Base-by-base conservation (phyloP, 2,113 vertebrate species). In the Alectura lathami region DNA sequence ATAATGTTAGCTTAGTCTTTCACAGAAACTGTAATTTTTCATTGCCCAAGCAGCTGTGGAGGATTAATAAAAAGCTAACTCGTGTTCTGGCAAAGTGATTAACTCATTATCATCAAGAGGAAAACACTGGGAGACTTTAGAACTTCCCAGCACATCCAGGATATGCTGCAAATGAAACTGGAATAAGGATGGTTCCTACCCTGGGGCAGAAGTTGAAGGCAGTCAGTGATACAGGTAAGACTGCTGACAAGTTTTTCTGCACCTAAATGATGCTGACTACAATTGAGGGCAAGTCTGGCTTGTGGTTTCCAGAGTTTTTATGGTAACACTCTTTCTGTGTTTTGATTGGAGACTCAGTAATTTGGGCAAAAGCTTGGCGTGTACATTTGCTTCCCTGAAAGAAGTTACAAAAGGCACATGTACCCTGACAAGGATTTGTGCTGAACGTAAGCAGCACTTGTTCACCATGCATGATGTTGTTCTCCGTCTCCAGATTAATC, bases 291-390 rank as follows among this genome's bases (percentile, higher is more conserved):
- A 64, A 40, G n/a, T 27, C 66, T 45, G 13, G 3, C 8, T 34
- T 8, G 0, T 4, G 14, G 9, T 18, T 73, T 3, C 30, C 40
- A 48, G 0, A 0, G 17, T 13, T 70, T 80, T 16, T 22, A 6
- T 17, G 45, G 8, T 42, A 34, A 62, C 63, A 6, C 6, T 88
- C 23, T n/a, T 63, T 26, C 23, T 81, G 12, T 24, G 1, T 72
- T 74, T 21, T 10, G 32, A 4, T 7, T 24, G 26, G 47, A 78
- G 14, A 16, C 9, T 59, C 14, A 40, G 51, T 56, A 76, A 36
- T 51, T 24, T 17, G 24, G 16, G 10, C 51, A 56, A 48, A 36
- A 89, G 17, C 14, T 48, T 6, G 4, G 7, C 5, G 1, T 6
- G 2, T 17, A 10, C 4, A 8, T 50, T 40, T n/a, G 21, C 9